Evolutionary conservation across 2,888 invertebrate species (phyloP).

Genomic region (Pterostichus niger): DNA sequence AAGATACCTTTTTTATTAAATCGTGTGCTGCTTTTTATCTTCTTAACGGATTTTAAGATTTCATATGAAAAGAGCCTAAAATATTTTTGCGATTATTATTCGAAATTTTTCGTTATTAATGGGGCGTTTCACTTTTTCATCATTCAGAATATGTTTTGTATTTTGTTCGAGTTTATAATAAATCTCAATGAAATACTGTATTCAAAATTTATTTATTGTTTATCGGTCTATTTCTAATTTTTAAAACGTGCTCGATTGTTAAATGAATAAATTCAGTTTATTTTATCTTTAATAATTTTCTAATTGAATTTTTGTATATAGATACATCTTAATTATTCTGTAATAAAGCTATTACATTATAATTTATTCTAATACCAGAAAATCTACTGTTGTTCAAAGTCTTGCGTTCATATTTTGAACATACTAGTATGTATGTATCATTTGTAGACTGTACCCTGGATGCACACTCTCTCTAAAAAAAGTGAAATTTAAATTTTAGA

Average conservation of each 20-base stretch:
- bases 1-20: constrained; percentile 50
- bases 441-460: too few relatives aligned
- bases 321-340: too few relatives aligned
- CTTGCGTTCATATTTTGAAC: too few relatives aligned
- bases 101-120: constrained; percentile 36
- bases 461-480: too few relatives aligned
- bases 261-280: too few relatives aligned
- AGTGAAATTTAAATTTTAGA: too few relatives aligned
- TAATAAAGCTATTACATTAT: too few relatives aligned
- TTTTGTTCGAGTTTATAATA: constrained; percentile 6
- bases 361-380: too few relatives aligned
- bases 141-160: constrained; percentile 31
- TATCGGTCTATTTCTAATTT: neutral
- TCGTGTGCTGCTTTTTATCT: constrained; percentile 41
- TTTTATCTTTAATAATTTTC: too few relatives aligned
- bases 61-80: constrained; percentile 20
- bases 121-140: neutral
- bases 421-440: too few relatives aligned
- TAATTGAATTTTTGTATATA: too few relatives aligned
- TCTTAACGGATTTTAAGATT: constrained; percentile 38
- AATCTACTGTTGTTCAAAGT: too few relatives aligned
- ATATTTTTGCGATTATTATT: constrained; percentile 15
- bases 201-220: constrained; percentile 15
- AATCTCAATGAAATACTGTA: neutral
- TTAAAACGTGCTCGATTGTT: neutral